Evolutionary conservation across 2,797 vertebrate genomes (phyloP).

Genomic region (Paratrypauchen microcephalus): DNA sequence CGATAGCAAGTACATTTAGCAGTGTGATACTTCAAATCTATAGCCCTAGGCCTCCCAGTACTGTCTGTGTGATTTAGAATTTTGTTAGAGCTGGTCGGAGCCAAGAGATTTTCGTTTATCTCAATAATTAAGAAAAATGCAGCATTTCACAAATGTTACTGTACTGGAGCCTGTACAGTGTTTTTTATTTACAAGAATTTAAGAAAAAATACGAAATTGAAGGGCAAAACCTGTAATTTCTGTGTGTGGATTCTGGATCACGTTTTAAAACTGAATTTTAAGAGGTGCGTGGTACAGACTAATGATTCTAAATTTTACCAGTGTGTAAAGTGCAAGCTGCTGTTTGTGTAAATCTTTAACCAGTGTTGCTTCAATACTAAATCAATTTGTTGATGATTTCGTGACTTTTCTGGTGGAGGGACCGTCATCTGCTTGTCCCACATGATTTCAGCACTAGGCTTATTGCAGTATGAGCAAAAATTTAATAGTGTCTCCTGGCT

Average conservation of each 20-base stretch:
- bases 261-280: too few relatives aligned
- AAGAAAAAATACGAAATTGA: background rate
- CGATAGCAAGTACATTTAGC: background rate
- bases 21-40: background rate
- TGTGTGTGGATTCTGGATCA: too few relatives aligned
- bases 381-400: too few relatives aligned
- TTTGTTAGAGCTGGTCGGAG: background rate
- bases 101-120: background rate
- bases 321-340: too few relatives aligned
- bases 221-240: background rate
- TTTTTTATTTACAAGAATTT: background rate
- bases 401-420: too few relatives aligned
- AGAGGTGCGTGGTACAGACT: too few relatives aligned
- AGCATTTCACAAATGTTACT: background rate
- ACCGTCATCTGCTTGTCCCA: too few relatives aligned
- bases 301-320: too few relatives aligned
- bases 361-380: too few relatives aligned
- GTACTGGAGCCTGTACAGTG: background rate
- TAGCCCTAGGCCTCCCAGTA: background rate
- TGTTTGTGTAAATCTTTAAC: too few relatives aligned
- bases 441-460: background rate
- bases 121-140: background rate
- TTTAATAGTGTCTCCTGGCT: background rate
- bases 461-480: background rate
- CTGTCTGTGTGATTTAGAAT: background rate